These are phyloP conservation scores for Chloebia gouldiae DNA, from an alignment of 2,113 vertebrate species.

Conservation along the genomic window DNA sequence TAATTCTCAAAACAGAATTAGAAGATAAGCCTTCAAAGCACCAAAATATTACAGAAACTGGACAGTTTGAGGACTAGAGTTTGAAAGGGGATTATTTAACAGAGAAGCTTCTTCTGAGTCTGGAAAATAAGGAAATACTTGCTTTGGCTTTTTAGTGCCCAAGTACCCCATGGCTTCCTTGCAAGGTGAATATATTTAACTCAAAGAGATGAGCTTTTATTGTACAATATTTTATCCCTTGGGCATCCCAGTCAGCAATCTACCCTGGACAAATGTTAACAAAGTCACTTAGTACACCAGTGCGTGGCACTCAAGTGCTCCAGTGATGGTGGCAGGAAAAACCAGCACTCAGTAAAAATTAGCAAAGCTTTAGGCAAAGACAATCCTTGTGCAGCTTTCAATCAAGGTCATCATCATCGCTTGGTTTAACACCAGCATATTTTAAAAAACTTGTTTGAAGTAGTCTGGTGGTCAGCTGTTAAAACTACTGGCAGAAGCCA, in stretches of 20 bases:
- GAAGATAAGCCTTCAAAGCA: neutral
- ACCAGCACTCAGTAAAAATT: neutral
- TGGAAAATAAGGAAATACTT: neutral
- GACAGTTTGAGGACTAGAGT: neutral
- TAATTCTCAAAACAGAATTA: neutral
- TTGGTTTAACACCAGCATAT: neutral
- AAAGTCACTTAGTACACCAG: rapidly evolving
- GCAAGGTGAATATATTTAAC: neutral
- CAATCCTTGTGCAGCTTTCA: neutral
- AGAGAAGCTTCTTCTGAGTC: neutral
- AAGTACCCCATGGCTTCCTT: neutral
- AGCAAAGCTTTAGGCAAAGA: neutral
- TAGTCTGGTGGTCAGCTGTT: neutral
- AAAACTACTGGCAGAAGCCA: neutral
- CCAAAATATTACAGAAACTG: neutral
- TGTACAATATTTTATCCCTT: neutral
- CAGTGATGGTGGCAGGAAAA: neutral
- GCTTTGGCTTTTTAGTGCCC: neutral
- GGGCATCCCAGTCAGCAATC: neutral
- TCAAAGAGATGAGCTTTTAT: neutral
- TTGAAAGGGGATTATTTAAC: neutral
- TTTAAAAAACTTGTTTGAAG: neutral
- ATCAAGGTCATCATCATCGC: neutral
- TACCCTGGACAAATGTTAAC: neutral
- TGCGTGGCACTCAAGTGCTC: rapidly evolving